Conservation (phyloP, 2,797 vertebrate species). For the Sebastes miniatus region DNA sequence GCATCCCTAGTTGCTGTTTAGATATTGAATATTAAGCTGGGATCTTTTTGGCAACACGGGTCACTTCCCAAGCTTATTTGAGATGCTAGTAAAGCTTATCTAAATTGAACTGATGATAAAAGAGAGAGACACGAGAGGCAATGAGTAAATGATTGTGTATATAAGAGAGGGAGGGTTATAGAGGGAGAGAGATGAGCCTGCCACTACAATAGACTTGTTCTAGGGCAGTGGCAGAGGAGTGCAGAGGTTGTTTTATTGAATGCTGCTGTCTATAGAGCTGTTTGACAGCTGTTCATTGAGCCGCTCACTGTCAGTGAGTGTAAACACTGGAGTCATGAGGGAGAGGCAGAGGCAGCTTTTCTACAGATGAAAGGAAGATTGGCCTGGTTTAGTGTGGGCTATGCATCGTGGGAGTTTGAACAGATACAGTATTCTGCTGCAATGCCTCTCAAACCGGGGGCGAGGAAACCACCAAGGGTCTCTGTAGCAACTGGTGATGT, state of each 20-base stretch:
- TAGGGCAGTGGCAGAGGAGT: slow-evolving; percentile 8
- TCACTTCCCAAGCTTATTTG: neutral
- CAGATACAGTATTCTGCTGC: slow-evolving; percentile 25
- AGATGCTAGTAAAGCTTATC: neutral
- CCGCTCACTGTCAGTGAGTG: slow-evolving; percentile 35
- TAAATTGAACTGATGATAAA: neutral
- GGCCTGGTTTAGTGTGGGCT: slow-evolving; percentile 34
- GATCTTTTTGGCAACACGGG: neutral
- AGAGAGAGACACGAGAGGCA: neutral
- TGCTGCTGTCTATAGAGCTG: slow-evolving; percentile 47
- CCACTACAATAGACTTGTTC: slow-evolving; percentile 18
- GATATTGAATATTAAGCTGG: neutral
- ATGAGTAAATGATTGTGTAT: neutral
- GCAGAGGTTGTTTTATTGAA: slow-evolving; percentile 47
- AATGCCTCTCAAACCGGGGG: neutral
- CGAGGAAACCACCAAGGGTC: neutral
- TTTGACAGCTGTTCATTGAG: slow-evolving; percentile 57
- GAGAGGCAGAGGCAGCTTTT: slow-evolving; percentile 41
- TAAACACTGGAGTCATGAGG: slow-evolving; percentile 50
- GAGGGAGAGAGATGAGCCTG: neutral
- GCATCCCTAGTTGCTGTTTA: neutral
- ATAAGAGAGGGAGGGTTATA: neutral
- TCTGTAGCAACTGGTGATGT: slow-evolving; percentile 16
- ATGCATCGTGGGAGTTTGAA: slow-evolving; percentile 44
- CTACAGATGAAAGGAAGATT: slow-evolving; percentile 52